These are phyloP conservation scores for Bubalus kerabau DNA, from an alignment of 2,113 vertebrate genomes.

Conservation along the genomic window DNA sequence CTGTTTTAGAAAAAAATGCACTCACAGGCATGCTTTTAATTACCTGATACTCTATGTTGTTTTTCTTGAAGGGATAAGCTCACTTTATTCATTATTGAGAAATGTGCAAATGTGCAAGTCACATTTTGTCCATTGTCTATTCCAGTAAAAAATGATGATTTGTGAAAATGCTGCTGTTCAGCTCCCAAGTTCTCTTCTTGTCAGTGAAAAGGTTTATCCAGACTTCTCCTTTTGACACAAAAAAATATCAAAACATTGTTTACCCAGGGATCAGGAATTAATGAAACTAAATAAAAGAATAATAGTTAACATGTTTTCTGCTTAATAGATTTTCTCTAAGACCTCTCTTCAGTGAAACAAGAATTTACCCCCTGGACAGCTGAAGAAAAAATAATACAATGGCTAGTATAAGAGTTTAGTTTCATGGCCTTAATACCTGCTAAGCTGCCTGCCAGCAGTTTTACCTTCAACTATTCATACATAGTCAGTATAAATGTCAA, in stretches of 20 bases:
- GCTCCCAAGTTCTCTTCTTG: background rate
- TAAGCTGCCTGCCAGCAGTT: background rate
- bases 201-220: background rate
- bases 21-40: background rate
- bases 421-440: background rate
- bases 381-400: background rate
- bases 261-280: background rate
- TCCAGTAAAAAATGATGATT: background rate
- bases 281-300: background rate
- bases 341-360: background rate
- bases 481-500: background rate
- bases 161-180: background rate
- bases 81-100: background rate
- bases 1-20: background rate
- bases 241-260: background rate
- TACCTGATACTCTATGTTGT: background rate
- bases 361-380: background rate
- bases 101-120: background rate
- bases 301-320: background rate
- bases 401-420: background rate
- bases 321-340: background rate
- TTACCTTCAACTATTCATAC: background rate
- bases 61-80: background rate
- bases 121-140: background rate
- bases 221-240: background rate